Evolutionary conservation across 2,888 invertebrate genomes (phyloP).

Genomic region (Apoda limacodes): DNA sequence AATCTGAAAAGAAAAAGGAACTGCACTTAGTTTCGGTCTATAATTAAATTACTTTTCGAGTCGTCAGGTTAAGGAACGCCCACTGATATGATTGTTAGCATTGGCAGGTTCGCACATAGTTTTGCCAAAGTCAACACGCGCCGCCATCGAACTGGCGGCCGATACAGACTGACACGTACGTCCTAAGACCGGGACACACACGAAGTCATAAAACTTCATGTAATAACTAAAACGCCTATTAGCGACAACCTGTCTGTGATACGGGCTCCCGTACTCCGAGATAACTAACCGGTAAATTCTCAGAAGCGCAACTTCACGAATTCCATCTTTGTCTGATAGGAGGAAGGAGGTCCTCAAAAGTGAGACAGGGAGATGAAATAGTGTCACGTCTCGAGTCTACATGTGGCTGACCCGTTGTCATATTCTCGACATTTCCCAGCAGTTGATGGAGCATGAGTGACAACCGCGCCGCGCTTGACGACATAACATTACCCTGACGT

Average conservation of each 20-base stretch:
- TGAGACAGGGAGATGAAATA: slow-evolving; percentile 59
- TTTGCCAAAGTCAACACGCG: slow-evolving; percentile 43
- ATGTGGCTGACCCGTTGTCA: slow-evolving; percentile 65
- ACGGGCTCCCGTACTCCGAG: slow-evolving; percentile 48
- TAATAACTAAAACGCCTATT: slow-evolving; percentile 63
- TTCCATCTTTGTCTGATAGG: slow-evolving; percentile 54
- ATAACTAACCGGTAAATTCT: slow-evolving; percentile 52
- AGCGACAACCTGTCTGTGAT: slow-evolving; percentile 63
- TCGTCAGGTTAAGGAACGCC: slow-evolving; percentile 34
- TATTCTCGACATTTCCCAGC: slow-evolving; percentile 59
- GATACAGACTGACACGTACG: slow-evolving; percentile 49
- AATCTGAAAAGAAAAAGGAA: slow-evolving; percentile 59
- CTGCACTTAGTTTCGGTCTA: slow-evolving; percentile 48
- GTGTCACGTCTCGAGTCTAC: slow-evolving; percentile 61
- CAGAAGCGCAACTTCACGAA: slow-evolving; percentile 35
- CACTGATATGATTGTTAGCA: slow-evolving; percentile 46
- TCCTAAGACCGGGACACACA: slow-evolving; percentile 53
- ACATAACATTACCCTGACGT: slow-evolving; percentile 61
- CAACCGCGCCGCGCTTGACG: slow-evolving; percentile 45
- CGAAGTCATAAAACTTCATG: slow-evolving; percentile 53
- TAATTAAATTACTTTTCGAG: slow-evolving; percentile 43
- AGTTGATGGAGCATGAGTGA: slow-evolving; percentile 70
- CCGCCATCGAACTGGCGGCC: slow-evolving; percentile 37
- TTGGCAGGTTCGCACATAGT: slow-evolving; percentile 41
- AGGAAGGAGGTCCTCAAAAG: slow-evolving; percentile 42